Conservation (phyloP, 2,113 vertebrate genomes). For the Psettodes erumei region DNA sequence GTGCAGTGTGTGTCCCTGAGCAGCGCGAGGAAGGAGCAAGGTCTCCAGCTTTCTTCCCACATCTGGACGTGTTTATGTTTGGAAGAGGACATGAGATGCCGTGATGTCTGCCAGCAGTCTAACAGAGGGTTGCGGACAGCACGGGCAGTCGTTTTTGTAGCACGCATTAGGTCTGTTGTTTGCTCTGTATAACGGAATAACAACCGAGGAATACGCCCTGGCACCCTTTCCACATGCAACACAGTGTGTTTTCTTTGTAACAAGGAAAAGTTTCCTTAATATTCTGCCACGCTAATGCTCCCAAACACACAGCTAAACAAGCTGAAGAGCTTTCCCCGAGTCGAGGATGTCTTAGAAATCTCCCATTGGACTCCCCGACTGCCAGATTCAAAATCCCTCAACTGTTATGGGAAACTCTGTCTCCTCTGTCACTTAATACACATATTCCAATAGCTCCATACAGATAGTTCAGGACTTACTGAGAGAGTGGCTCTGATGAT, state of each 20-base stretch:
- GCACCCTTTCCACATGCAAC: background rate
- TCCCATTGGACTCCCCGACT: background rate
- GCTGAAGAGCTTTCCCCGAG: background rate
- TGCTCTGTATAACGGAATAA: slow-evolving; percentile 3
- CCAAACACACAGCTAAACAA: background rate
- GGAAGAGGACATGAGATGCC: slow-evolving; percentile 8
- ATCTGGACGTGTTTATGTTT: slow-evolving; percentile 38
- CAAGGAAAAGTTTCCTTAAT: background rate
- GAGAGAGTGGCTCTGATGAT: background rate
- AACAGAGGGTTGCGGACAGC: background rate
- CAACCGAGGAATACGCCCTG: background rate
- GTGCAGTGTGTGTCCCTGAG: background rate
- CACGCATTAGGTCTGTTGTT: background rate
- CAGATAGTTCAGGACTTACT: background rate
- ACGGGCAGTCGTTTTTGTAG: background rate
- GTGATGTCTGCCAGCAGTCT: slow-evolving; percentile 7
- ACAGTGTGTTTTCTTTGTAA: slow-evolving; percentile 4
- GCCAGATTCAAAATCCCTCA: slow-evolving; percentile 7
- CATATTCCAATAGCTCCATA: background rate
- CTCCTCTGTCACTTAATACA: background rate
- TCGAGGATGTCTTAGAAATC: background rate
- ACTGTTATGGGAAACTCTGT: background rate
- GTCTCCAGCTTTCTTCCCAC: slow-evolving; percentile 7
- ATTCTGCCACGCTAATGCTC: background rate
- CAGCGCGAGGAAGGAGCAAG: background rate